Percentiles rank a stretch among this genome's conserved stretches.
These are phyloP conservation scores for Andrena bucephala DNA, from an alignment of 2,888 invertebrate genomes.

Conservation along the genomic window DNA sequence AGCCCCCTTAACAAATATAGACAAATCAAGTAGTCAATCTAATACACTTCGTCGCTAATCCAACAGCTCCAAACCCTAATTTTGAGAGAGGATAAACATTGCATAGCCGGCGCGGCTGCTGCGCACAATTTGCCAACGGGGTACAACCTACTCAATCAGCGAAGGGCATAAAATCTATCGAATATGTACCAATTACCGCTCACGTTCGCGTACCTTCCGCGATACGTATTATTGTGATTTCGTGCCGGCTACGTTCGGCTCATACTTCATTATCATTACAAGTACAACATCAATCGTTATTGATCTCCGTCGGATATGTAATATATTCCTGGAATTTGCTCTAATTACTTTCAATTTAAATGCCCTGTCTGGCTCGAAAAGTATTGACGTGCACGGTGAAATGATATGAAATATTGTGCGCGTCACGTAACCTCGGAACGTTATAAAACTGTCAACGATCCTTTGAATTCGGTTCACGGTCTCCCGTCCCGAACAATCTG, in stretches of 20 bases:
- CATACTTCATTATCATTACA: slow-evolving; percentile 68
- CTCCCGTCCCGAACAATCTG: neutral
- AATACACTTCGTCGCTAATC: neutral
- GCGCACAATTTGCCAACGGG: slow-evolving; percentile 51
- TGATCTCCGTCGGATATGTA: slow-evolving; percentile 58
- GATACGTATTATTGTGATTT: slow-evolving; percentile 64
- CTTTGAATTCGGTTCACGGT: neutral
- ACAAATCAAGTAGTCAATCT: too few relatives aligned
- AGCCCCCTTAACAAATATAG: too few relatives aligned
- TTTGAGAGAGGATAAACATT: neutral
- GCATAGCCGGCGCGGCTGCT: slow-evolving; percentile 15
- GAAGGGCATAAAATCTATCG: slow-evolving; percentile 68
- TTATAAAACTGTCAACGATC: neutral
- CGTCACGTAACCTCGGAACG: neutral
- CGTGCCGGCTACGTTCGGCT: slow-evolving; percentile 48
- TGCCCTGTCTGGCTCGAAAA: slow-evolving; percentile 56
- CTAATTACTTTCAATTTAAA: slow-evolving; percentile 67
- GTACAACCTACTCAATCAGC: slow-evolving; percentile 66
- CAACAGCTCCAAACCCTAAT: neutral
- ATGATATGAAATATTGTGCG: slow-evolving; percentile 27
- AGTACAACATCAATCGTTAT: slow-evolving; percentile 67
- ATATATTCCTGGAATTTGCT: slow-evolving; percentile 59
- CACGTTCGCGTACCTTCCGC: slow-evolving; percentile 42
- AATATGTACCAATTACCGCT: slow-evolving; percentile 66
- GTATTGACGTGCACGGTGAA: slow-evolving; percentile 32